Conservation (phyloP, 2,888 invertebrate genomes). For the Iphiclides podalirius region DNA sequence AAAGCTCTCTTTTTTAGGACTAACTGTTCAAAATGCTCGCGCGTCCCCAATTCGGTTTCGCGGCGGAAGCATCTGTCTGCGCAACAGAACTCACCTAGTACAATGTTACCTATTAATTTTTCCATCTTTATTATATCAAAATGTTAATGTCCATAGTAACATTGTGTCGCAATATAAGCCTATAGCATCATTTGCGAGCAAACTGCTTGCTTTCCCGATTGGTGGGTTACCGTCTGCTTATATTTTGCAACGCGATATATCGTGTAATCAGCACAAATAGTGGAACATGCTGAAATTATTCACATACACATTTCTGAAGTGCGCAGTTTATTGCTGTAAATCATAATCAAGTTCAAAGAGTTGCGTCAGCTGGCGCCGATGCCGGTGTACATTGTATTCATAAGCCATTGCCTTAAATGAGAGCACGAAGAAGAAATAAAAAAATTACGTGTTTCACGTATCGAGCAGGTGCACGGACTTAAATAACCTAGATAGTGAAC, state of each 20-base stretch:
- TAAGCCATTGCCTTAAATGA: constrained; percentile 2
- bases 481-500: too few relatives aligned
- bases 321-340: too few relatives aligned
- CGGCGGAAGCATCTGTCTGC: too few relatives aligned
- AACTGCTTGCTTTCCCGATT: neutral
- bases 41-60: too few relatives aligned
- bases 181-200: neutral
- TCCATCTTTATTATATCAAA: too few relatives aligned
- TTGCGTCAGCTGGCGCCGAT: constrained; percentile 10
- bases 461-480: too few relatives aligned
- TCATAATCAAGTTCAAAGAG: constrained; percentile 7
- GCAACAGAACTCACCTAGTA: too few relatives aligned
- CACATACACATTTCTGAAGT: too few relatives aligned
- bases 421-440: neutral
- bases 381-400: too few relatives aligned
- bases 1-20: too few relatives aligned
- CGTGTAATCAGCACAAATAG: constrained; percentile 4
- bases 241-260: constrained; percentile 7
- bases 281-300: neutral
- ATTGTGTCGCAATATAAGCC: neutral
- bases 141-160: neutral
- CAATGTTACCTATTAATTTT: too few relatives aligned
- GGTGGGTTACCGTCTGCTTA: neutral
- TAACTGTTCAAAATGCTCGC: too few relatives aligned
- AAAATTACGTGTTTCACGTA: neutral